Evolutionary conservation across 2,113 vertebrate species (phyloP).

Genomic region (Poecilia latipinna): DNA sequence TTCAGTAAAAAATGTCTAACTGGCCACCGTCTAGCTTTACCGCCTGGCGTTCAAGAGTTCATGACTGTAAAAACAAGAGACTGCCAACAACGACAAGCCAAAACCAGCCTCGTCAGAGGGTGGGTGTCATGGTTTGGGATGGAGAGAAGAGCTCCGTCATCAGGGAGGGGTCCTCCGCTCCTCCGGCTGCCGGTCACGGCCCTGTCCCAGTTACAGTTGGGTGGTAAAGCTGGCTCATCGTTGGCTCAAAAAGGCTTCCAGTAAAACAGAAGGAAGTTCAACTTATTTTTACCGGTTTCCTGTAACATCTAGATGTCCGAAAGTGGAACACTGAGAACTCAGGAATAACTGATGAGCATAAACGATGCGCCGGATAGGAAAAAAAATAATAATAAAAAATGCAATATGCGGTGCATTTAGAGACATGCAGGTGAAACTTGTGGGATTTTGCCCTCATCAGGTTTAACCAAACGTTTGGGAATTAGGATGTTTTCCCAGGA

Average conservation of each 20-base stretch:
- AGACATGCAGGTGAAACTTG: neutral
- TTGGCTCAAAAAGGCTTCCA: neutral
- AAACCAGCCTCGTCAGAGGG: neutral
- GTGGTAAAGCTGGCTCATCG: neutral
- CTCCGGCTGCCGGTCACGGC: neutral
- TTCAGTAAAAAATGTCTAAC: neutral
- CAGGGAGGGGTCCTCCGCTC: neutral
- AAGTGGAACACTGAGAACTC: neutral
- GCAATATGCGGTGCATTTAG: neutral
- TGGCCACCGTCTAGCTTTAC: neutral
- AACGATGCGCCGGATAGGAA: neutral
- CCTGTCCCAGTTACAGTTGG: neutral
- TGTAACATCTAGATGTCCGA: neutral
- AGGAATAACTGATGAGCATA: neutral
- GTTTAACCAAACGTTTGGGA: neutral
- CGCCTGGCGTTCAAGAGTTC: neutral
- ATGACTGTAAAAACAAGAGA: neutral
- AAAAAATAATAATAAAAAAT: too few relatives aligned
- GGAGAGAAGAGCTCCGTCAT: neutral
- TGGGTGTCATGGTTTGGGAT: neutral
- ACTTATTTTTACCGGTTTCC: neutral
- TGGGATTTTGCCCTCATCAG: too few relatives aligned
- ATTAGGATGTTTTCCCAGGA: neutral
- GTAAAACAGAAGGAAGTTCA: neutral
- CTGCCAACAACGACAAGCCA: neutral